Conservation (phyloP, 2,797 vertebrate species). For the Girardinus metallicus region DNA sequence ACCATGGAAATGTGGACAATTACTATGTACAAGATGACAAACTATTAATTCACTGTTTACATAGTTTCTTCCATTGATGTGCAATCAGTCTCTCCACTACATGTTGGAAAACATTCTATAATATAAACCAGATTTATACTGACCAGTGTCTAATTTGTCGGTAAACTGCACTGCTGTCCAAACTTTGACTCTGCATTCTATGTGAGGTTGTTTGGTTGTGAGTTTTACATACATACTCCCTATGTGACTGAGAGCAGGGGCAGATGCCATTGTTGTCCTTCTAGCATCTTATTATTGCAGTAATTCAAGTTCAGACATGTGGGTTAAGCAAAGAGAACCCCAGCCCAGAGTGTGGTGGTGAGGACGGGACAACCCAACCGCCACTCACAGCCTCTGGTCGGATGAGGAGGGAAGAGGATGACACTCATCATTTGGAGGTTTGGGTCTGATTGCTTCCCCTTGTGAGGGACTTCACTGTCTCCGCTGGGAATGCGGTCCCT, state of each 20-base stretch:
- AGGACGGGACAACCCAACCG: constrained; percentile 66
- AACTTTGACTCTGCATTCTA: constrained; percentile 46
- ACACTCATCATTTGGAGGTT: constrained; percentile 76
- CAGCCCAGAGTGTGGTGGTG: constrained; percentile 70
- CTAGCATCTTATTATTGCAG: constrained; percentile 63
- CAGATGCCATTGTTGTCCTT: constrained; percentile 61
- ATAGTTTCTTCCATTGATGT: neutral
- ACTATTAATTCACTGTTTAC: neutral
- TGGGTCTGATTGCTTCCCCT: constrained; percentile 70
- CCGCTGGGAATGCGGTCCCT: constrained; percentile 59
- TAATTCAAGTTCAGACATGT: constrained; percentile 61
- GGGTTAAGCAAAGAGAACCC: constrained; percentile 71
- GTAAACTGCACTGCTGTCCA: constrained; percentile 45
- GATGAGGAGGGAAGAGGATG: constrained; percentile 65
- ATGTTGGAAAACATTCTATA: constrained; percentile 25
- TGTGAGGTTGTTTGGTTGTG: constrained; percentile 67
- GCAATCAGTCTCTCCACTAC: constrained; percentile 34
- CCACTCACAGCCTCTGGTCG: constrained; percentile 59
- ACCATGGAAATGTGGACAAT: neutral
- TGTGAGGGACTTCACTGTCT: constrained; percentile 60
- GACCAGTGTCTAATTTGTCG: constrained; percentile 55
- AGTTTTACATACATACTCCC: constrained; percentile 60
- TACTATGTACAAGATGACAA: constrained; percentile 25
- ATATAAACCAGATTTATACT: constrained; percentile 26
- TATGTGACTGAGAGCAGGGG: constrained; percentile 46